Conservation (phyloP, 2,113 vertebrate species). For the Pteronura brasiliensis region DNA sequence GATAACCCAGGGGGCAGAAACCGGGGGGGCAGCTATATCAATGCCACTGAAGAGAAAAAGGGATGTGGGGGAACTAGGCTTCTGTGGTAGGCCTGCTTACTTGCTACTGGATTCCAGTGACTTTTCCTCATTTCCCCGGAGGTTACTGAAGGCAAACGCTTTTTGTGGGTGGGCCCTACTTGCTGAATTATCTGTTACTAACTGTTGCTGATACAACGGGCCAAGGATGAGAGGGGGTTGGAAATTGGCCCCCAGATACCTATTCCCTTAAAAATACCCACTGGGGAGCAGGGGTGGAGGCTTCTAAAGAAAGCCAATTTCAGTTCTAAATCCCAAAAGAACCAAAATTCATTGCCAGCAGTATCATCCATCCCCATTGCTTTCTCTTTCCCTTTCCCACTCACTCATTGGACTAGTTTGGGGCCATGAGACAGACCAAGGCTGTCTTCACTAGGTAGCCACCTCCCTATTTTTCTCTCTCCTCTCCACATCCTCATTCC, state of each 20-base stretch:
- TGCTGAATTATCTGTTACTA: background rate
- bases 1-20: background rate
- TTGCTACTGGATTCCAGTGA: background rate
- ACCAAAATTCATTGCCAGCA: background rate
- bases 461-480: background rate
- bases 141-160: background rate
- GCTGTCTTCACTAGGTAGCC: background rate
- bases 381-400: background rate
- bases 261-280: background rate
- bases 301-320: background rate
- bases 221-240: background rate
- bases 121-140: background rate
- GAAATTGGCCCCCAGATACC: background rate
- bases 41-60: background rate
- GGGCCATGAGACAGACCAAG: background rate
- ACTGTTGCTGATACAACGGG: background rate
- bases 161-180: background rate
- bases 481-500: background rate
- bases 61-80: background rate
- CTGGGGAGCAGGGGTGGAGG: background rate
- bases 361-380: background rate
- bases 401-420: background rate
- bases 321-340: background rate
- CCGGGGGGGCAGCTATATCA: background rate
- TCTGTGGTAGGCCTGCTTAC: background rate